These are phyloP conservation scores for Epinephelus coioides DNA, from an alignment of 2,797 vertebrate genomes.

Conservation along the genomic window DNA sequence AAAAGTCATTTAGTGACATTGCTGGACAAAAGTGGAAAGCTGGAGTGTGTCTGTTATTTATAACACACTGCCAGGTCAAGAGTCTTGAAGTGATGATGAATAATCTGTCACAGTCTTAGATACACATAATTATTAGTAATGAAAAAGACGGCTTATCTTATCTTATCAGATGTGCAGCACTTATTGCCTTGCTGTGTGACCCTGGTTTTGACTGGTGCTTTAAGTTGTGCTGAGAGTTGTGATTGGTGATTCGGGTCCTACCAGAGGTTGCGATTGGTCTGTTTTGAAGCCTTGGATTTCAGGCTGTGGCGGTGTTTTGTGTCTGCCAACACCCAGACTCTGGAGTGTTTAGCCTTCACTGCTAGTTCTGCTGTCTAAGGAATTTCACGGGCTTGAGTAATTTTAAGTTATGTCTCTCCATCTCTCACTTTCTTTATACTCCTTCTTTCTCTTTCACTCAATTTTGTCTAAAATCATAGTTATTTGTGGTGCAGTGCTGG, in stretches of 20 bases:
- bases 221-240: conserved; percentile 1
- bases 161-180: conserved; percentile 38
- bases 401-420: conserved; percentile 72
- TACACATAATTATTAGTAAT: neutral
- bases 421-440: conserved; percentile 51
- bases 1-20: conserved; percentile 30
- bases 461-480: conserved; percentile 65
- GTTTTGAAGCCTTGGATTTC: conserved; percentile 51
- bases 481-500: conserved; percentile 72
- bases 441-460: conserved; percentile 48
- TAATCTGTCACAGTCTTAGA: conserved; percentile 30
- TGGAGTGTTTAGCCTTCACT: conserved; percentile 78
- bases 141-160: conserved; percentile 20
- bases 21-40: conserved; percentile 20
- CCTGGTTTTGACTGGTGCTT: conserved; percentile 30
- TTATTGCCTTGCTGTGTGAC: conserved; percentile 13
- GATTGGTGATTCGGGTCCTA: conserved; percentile 46
- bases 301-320: conserved; percentile 64
- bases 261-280: conserved; percentile 46
- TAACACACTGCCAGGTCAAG: conserved; percentile 33
- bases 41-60: conserved; percentile 38
- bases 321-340: conserved; percentile 81
- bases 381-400: conserved; percentile 77
- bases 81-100: conserved; percentile 27
- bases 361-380: conserved; percentile 77